phyloP scores from a whole-genome alignment of 2,888 invertebrate genomes.

The Thera obeliscata region DNA sequence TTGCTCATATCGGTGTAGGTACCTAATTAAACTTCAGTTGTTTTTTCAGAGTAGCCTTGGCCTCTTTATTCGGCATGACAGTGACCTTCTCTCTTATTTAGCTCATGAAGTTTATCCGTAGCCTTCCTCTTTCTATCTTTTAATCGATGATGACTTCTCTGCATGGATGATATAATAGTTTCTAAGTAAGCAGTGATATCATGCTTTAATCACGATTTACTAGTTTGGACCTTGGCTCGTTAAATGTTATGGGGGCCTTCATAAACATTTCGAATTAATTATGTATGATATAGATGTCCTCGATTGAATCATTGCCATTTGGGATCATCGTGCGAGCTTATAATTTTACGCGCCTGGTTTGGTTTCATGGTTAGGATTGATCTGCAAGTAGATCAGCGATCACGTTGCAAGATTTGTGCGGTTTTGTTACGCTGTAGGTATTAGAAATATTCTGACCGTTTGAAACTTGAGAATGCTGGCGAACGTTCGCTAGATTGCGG shows the following conservation, averaged over 20 bases:
- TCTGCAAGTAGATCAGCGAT: slow-evolving; percentile 19
- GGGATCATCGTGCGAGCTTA: background rate
- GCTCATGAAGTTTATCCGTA: background rate
- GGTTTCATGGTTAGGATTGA: no score
- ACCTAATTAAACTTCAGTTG: background rate
- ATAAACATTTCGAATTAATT: no score
- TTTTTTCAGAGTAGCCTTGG: background rate
- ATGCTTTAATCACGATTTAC: no score
- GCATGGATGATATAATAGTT: background rate
- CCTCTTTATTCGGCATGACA: background rate
- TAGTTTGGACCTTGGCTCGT: no score
- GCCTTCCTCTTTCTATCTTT: background rate
- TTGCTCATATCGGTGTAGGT: background rate
- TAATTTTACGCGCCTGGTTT: slow-evolving; percentile 1
- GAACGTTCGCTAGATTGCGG: slow-evolving; percentile 62
- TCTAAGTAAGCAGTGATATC: background rate
- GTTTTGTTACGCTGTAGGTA: slow-evolving; percentile 23
- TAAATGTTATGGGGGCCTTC: no score
- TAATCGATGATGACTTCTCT: background rate
- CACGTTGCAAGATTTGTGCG: slow-evolving; percentile 50
- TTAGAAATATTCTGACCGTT: slow-evolving; percentile 49
- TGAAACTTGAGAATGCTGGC: slow-evolving; percentile 66
- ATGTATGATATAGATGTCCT: background rate
- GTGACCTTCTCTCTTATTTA: background rate
- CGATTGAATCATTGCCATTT: slow-evolving; percentile 9